Conservation (phyloP, 2,797 vertebrate genomes). For the Propithecus perrieri region DNA sequence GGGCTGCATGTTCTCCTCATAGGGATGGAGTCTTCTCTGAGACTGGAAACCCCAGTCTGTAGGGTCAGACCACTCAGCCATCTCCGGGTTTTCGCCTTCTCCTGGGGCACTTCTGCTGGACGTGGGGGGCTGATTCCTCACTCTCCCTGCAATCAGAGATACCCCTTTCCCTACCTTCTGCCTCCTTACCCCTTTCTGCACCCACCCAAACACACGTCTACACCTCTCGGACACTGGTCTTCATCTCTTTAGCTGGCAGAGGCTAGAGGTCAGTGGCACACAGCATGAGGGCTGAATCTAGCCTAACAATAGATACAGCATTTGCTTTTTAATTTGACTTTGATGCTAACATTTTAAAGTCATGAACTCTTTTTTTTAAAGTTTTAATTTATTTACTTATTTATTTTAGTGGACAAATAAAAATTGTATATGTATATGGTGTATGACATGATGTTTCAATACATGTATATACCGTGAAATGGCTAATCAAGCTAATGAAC, state of each 20-base stretch:
- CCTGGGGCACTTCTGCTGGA: neutral
- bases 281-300: neutral
- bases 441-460: neutral
- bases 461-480: too few species aligned
- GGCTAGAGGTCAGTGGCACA: neutral
- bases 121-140: too few species aligned
- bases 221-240: neutral
- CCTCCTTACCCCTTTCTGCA: neutral
- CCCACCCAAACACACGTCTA: neutral
- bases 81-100: neutral
- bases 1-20: neutral
- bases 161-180: neutral
- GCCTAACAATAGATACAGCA: neutral
- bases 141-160: neutral
- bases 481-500: neutral
- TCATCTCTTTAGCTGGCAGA: neutral
- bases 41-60: neutral
- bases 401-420: neutral
- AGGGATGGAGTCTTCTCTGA: neutral
- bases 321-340: neutral
- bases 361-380: neutral
- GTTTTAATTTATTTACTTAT: neutral
- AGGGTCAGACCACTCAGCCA: neutral
- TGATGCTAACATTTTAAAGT: neutral
- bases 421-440: neutral